Conservation (phyloP, 2,113 vertebrate species). For the Psammodynastes pulverulentus region DNA sequence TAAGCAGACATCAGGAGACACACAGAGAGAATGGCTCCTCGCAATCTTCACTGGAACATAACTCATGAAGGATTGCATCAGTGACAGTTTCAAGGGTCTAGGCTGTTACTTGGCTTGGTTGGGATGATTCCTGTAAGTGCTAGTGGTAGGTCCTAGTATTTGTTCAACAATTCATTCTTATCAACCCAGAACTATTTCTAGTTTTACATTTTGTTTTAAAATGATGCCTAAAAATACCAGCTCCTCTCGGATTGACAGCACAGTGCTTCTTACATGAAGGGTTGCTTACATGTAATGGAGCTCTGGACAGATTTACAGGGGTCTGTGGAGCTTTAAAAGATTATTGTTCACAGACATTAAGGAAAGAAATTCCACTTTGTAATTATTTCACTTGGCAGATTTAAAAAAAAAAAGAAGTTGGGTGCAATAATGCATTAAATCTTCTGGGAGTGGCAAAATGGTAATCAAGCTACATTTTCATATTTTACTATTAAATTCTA, state of each 20-base stretch:
- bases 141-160: constrained; percentile 36
- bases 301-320: constrained; percentile 77
- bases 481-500: constrained; percentile 62
- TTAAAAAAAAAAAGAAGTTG: constrained; percentile 59
- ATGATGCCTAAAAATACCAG: constrained; percentile 58
- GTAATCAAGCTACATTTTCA: constrained; percentile 61
- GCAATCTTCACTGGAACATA: constrained; percentile 49
- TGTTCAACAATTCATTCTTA: constrained; percentile 46
- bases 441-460: constrained; percentile 72
- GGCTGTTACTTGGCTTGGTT: constrained; percentile 67
- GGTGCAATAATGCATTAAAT: constrained; percentile 78
- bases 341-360: constrained; percentile 74
- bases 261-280: constrained; percentile 66
- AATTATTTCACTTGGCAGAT: constrained; percentile 75
- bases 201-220: constrained; percentile 64
- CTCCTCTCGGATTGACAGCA: constrained; percentile 63
- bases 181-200: constrained; percentile 65
- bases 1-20: constrained; percentile 7
- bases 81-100: constrained; percentile 72
- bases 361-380: constrained; percentile 70
- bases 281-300: constrained; percentile 72
- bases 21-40: constrained; percentile 1
- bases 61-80: constrained; percentile 61
- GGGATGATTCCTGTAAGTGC: constrained; percentile 66
- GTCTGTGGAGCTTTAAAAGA: constrained; percentile 75